phyloP scores from a whole-genome alignment of 1,140 invertebrate species.

The Fopius arisanus region DNA sequence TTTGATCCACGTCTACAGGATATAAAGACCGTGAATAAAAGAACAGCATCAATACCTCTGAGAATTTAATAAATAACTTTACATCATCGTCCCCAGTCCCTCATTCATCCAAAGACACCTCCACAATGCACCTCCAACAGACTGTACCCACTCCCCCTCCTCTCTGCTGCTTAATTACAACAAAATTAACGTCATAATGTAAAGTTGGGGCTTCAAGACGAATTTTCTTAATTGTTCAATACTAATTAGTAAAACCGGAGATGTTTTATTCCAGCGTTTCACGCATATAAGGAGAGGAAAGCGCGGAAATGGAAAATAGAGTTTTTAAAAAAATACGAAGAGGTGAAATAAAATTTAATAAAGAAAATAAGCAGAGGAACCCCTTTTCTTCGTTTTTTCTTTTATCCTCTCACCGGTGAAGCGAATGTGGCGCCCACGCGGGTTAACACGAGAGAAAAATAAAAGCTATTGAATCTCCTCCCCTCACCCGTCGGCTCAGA shows the following conservation, averaged over 20 bases:
- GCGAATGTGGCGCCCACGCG: slow-evolving; percentile 32
- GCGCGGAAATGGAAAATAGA: not conserved
- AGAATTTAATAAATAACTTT: slow-evolving; percentile 29
- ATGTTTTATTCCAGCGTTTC: not conserved
- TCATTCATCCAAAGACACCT: not conserved
- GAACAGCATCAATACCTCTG: not conserved
- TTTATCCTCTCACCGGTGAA: slow-evolving; percentile 24
- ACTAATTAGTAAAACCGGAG: slow-evolving; percentile 50
- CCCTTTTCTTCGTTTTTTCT: slow-evolving; percentile 5
- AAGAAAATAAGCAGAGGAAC: slow-evolving; percentile 5
- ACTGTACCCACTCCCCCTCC: slow-evolving; percentile 15
- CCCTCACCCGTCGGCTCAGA: slow-evolving; percentile 32
- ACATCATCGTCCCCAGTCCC: too few relatives aligned
- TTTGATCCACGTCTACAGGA: too few relatives aligned
- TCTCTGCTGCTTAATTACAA: slow-evolving; percentile 42
- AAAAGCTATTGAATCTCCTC: slow-evolving; percentile 59
- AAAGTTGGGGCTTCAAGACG: not conserved
- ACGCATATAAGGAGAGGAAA: not conserved
- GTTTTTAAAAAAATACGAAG: not conserved
- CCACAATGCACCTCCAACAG: slow-evolving; percentile 8
- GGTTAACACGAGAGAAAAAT: slow-evolving; percentile 59
- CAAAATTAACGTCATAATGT: slow-evolving; percentile 48
- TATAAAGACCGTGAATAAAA: not conserved
- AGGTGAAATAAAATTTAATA: slow-evolving; percentile 14
- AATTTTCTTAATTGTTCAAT: slow-evolving; percentile 44